Evolutionary conservation across 2,888 invertebrate genomes (phyloP), one percentile per base, ranked within the genome.

Genomic region (Stegophylla sp.): DNA sequence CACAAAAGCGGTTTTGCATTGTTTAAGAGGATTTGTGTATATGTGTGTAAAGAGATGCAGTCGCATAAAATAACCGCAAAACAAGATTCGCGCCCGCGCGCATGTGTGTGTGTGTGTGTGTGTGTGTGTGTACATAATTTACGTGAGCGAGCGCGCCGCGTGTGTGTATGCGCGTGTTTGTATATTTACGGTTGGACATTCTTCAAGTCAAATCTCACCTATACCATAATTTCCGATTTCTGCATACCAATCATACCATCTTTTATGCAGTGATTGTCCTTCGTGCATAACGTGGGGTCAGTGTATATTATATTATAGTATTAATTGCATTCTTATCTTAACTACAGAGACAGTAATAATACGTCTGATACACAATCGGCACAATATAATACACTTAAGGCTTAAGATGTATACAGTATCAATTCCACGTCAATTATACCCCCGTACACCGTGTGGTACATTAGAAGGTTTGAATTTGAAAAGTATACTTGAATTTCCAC

Each of bases 1-100:
- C 75, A 76, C 75, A 76, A 66, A 76, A 76, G 75, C 74, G 74
- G 74, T 75, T 75, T 75, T 51, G 75, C 75, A 76, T 76, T 76
- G 75, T 76, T 76, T 53, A 66, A 76, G 64, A 66, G 75, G 75
- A 76, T 76, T 76, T 53, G 66, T 48, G 43, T 48, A 23, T 26
- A 45, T 17, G 23, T 51, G 23, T 12, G 23, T 13, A n/a, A 3
- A 4, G 3, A 15, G 15, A 61, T 15, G 61, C 26, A 28, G 61
- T 61, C 61, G 61, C 61, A 61, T 28, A 61, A 61, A 28, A 61
- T 20, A 56, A 56, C 56, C 56, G 56, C 61, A 61, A 61, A 61
- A 61, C 61, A 17, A 61, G 61, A 61, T 61, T 28, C 61, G 61
- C 10, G 59, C 10, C 13, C n/a, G 45, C 9, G 59, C 13, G 53